Evolutionary conservation across 2,888 invertebrate genomes (phyloP).

Genomic region (Sesamia inferens): DNA sequence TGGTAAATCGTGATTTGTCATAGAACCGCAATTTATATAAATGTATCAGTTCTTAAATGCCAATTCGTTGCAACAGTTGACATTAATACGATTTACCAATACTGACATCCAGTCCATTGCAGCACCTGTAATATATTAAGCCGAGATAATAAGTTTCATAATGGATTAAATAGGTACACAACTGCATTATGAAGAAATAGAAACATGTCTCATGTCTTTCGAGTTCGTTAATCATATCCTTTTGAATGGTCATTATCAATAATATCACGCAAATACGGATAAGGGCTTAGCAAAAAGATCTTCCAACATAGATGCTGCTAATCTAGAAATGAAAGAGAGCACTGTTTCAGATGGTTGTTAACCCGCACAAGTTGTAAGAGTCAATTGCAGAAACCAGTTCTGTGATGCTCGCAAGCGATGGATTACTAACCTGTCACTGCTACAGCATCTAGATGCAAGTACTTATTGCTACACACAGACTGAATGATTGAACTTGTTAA

Average conservation of each 20-base stretch:
- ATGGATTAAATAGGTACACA: constrained; percentile 50
- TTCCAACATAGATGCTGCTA: neutral
- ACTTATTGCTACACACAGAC: constrained; percentile 59
- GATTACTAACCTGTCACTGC: constrained; percentile 62
- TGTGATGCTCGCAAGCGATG: constrained; percentile 57
- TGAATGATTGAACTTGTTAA: constrained; percentile 54
- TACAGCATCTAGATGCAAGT: constrained; percentile 56
- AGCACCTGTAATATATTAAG: constrained; percentile 58
- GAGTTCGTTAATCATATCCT: constrained; percentile 3
- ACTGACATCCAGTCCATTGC: constrained; percentile 52
- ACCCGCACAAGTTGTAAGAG: constrained; percentile 58
- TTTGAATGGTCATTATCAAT: neutral
- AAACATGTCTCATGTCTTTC: neutral
- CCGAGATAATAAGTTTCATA: constrained; percentile 51
- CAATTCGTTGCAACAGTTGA: constrained; percentile 58
- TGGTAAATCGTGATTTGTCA: constrained; percentile 63
- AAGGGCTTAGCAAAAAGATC: neutral
- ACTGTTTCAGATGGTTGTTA: constrained; percentile 50
- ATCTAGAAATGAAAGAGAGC: constrained; percentile 37
- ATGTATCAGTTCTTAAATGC: constrained; percentile 63
- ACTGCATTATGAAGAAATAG: constrained; percentile 41
- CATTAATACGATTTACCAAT: constrained; percentile 61
- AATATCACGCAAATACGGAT: neutral
- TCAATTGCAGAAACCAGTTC: constrained; percentile 60
- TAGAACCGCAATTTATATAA: constrained; percentile 52